A percentile compares a stretch with the other conserved stretches of the same genome.
phyloP scores from a whole-genome alignment of 2,113 vertebrate genomes.

The Murina feae region DNA sequence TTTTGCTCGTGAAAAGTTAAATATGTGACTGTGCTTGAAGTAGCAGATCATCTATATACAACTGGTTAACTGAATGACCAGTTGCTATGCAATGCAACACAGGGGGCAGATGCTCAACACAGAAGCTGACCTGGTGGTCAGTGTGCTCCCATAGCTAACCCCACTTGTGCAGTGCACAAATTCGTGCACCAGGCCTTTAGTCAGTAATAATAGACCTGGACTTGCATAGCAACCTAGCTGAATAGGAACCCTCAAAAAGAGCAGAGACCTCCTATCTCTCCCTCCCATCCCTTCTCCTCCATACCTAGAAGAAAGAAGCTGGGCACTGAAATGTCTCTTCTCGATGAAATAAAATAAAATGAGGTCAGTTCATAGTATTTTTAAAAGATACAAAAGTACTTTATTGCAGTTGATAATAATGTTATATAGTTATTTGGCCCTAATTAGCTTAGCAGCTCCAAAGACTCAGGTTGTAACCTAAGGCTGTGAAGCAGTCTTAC shows the following conservation, averaged over 20 bases:
- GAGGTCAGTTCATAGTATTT: not conserved
- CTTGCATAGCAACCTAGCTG: not conserved
- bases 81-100: too few species aligned
- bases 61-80: too few species aligned
- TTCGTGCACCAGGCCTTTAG: too few species aligned
- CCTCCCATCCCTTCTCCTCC: not conserved
- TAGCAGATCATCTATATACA: not conserved
- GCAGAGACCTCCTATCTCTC: not conserved
- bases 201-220: not conserved
- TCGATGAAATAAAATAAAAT: slow-evolving; percentile 25
- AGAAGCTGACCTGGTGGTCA: too few species aligned
- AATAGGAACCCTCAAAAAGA: not conserved
- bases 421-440: not conserved
- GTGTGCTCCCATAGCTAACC: too few species aligned
- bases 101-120: too few species aligned
- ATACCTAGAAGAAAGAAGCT: not conserved
- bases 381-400: not conserved
- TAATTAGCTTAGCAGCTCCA: not conserved
- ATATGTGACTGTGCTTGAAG: not conserved
- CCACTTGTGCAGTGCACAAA: too few species aligned
- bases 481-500: not conserved
- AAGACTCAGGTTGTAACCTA: not conserved
- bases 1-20: not conserved
- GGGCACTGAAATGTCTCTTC: not conserved
- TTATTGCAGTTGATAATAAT: not conserved